These are phyloP conservation scores for Psophia crepitans DNA, from an alignment of 2,113 vertebrate genomes.

Conservation along the genomic window DNA sequence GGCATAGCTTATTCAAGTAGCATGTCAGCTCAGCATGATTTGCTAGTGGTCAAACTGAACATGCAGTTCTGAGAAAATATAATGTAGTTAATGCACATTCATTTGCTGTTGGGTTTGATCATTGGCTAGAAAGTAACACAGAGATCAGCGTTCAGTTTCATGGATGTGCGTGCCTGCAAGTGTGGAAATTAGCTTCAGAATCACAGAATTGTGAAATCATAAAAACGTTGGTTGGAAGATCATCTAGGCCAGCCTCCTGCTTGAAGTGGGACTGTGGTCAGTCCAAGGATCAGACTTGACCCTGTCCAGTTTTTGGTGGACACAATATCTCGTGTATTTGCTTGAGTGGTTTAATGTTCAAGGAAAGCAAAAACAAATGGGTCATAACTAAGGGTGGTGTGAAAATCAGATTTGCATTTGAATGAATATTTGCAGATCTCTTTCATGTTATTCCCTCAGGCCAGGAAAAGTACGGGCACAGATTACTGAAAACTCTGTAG, in stretches of 20 bases:
- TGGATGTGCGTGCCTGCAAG: neutral
- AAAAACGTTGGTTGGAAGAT: neutral
- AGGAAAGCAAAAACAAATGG: conserved; percentile 47
- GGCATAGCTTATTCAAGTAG: neutral
- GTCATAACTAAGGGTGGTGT: neutral
- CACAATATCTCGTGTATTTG: neutral
- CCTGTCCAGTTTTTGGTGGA: neutral
- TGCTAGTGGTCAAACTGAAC: neutral
- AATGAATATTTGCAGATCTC: conserved; percentile 37
- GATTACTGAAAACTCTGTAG: conserved; percentile 16
- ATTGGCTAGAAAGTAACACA: neutral
- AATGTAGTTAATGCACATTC: neutral
- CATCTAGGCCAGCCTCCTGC: neutral
- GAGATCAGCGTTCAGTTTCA: neutral
- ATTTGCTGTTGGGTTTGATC: neutral
- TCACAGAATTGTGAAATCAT: neutral
- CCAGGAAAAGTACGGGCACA: neutral
- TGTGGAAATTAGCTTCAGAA: neutral
- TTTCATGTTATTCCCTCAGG: conserved; percentile 37
- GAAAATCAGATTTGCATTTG: conserved; percentile 55
- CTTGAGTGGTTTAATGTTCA: neutral
- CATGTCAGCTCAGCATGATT: neutral
- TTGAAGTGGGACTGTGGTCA: neutral
- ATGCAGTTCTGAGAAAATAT: neutral
- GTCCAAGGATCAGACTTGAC: neutral